Percentiles rank a stretch among this genome's conserved stretches.
Conservation (phyloP, 2,888 invertebrate genomes). For the Parapristionchus giblindavisi region DNA sequence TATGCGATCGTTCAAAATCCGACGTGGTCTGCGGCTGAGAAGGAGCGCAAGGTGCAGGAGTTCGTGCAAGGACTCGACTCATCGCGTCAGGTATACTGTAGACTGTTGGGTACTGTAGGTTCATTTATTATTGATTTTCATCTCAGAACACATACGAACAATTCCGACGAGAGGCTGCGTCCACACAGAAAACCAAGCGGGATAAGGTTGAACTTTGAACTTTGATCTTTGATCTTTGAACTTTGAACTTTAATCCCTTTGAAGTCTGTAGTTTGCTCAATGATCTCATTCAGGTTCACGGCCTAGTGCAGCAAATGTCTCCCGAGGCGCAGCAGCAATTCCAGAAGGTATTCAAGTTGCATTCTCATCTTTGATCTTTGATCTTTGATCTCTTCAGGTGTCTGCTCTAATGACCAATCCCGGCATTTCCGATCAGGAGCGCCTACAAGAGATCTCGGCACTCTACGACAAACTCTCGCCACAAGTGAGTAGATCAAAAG, state of each 20-base stretch:
- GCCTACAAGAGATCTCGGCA: conserved; percentile 49
- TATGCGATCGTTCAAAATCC: conserved; percentile 59
- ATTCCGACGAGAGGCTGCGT: conserved; percentile 39
- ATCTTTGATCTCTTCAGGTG: conserved; percentile 41
- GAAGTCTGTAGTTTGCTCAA: background rate
- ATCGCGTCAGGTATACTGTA: conserved; percentile 19
- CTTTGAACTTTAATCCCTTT: background rate
- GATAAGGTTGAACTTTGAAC: conserved; percentile 34
- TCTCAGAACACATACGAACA: conserved; percentile 43
- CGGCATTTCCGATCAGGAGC: conserved; percentile 43
- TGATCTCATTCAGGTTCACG: conserved; percentile 42
- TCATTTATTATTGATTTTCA: conserved; percentile 2
- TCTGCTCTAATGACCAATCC: conserved; percentile 55
- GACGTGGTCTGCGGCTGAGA: conserved; percentile 49
- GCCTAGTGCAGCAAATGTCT: conserved; percentile 50
- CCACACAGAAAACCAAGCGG: conserved; percentile 37
- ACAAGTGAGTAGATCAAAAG: background rate
- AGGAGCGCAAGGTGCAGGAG: conserved; percentile 51
- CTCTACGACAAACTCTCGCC: conserved; percentile 46
- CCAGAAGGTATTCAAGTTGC: conserved; percentile 43
- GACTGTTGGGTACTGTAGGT: background rate
- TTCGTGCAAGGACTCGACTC: conserved; percentile 22
- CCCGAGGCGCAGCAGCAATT: conserved; percentile 54
- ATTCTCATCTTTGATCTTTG: background rate
- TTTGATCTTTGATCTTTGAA: background rate